phyloP scores from a whole-genome alignment of 2,888 invertebrate species.

The Thyatira batis region DNA sequence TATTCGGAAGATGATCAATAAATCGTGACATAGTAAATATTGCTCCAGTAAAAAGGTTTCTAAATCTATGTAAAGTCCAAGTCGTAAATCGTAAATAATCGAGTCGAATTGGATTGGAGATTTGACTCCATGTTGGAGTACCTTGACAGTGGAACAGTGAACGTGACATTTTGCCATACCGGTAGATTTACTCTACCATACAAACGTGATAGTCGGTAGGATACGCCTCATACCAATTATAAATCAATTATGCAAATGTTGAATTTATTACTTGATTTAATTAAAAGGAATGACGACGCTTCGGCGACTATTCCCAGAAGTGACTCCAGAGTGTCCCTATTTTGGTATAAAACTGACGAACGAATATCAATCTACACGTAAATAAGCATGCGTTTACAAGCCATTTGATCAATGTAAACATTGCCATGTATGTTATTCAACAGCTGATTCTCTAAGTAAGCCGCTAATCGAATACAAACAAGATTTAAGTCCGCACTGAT shows the following conservation, averaged over 20 bases:
- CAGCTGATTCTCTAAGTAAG: not conserved
- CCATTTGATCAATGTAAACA: not conserved
- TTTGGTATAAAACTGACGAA: not conserved
- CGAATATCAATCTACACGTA: no score
- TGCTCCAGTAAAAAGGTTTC: no score
- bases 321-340: no score
- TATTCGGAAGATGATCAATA: no score
- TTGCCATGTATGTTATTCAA: conserved; percentile 2
- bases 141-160: not conserved
- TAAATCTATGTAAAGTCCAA: no score
- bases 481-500: not conserved
- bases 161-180: not conserved
- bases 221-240: not conserved
- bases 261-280: not conserved
- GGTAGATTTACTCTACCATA: not conserved
- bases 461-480: not conserved
- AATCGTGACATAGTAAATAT: no score
- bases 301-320: not conserved
- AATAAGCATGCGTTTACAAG: not conserved
- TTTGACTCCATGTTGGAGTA: no score
- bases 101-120: no score
- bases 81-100: no score
- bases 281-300: not conserved
- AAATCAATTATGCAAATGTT: not conserved
- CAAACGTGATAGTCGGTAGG: not conserved